Evolutionary conservation across 2,113 vertebrate species (phyloP).

Genomic region (Lamprotornis superbus): DNA sequence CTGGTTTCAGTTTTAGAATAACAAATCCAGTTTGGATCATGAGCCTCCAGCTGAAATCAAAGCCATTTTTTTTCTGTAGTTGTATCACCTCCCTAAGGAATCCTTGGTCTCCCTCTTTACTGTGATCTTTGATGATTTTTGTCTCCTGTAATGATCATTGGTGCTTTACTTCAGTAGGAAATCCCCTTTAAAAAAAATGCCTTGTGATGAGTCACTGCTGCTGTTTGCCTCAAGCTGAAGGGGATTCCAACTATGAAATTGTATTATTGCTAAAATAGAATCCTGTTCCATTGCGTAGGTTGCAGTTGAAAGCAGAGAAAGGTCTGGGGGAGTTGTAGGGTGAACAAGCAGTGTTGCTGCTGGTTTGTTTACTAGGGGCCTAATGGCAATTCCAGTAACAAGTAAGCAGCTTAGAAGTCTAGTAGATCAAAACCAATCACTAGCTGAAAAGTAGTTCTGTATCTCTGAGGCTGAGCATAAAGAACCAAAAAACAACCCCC

Average conservation of each 20-base stretch:
- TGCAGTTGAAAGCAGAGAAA: background rate
- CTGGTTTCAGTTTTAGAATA: background rate
- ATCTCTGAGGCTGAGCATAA: background rate
- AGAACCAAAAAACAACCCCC: background rate
- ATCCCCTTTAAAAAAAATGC: slow-evolving; percentile 11
- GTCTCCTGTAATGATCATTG: background rate
- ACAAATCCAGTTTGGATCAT: background rate
- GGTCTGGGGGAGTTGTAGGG: background rate
- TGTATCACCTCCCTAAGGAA: background rate
- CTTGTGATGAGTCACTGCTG: slow-evolving; percentile 48
- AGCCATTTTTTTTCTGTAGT: background rate
- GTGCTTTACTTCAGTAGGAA: slow-evolving; percentile 34
- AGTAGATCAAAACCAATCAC: background rate
- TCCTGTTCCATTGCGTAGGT: slow-evolving; percentile 43
- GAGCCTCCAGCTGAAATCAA: background rate
- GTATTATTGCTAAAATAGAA: slow-evolving; percentile 28
- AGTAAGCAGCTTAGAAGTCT: background rate
- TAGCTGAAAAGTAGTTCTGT: background rate
- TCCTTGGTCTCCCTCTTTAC: background rate
- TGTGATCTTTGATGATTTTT: background rate
- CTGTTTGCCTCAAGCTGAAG: slow-evolving; percentile 34
- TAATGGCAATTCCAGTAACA: slow-evolving; percentile 15
- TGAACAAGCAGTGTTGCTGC: background rate
- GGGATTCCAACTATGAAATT: slow-evolving; percentile 24
- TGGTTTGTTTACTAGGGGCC: background rate